Evolutionary conservation across 2,113 vertebrate genomes (phyloP).

Genomic region (Hydrochoerus hydrochaeris): DNA sequence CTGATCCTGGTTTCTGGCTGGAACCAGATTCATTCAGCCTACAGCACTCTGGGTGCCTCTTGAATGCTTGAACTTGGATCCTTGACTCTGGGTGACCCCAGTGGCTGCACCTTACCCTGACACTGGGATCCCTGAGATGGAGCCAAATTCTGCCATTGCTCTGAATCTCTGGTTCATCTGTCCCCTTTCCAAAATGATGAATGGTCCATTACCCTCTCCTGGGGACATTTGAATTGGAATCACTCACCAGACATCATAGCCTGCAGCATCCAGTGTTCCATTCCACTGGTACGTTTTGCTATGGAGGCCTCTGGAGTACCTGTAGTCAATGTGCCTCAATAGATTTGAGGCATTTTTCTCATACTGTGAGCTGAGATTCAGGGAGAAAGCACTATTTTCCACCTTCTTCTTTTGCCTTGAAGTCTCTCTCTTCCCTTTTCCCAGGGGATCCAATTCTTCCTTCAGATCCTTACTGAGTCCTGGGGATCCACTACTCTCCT

Average conservation of each 20-base stretch:
- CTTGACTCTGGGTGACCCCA: not conserved
- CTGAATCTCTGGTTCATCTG: no score
- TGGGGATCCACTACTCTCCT: not conserved
- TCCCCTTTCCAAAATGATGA: no score
- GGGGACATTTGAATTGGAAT: not conserved
- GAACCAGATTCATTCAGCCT: no score
- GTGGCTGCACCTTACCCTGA: not conserved
- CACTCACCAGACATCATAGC: not conserved
- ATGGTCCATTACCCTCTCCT: not conserved
- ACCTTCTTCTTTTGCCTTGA: not conserved
- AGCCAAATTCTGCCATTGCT: not conserved
- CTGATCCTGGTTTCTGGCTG: not conserved
- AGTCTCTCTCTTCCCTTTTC: not conserved
- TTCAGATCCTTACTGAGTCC: not conserved
- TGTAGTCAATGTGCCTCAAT: no score
- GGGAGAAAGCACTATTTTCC: no score
- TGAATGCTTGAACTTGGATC: not conserved
- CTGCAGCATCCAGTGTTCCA: no score
- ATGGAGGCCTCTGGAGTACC: no score
- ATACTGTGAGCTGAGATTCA: no score
- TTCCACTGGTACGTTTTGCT: no score
- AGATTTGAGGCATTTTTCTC: no score
- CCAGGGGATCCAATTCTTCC: not conserved
- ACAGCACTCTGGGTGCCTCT: not conserved
- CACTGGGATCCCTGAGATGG: not conserved